Evolutionary conservation across 1,140 invertebrate species (phyloP).

Genomic region (Mesaphorura yosii): DNA sequence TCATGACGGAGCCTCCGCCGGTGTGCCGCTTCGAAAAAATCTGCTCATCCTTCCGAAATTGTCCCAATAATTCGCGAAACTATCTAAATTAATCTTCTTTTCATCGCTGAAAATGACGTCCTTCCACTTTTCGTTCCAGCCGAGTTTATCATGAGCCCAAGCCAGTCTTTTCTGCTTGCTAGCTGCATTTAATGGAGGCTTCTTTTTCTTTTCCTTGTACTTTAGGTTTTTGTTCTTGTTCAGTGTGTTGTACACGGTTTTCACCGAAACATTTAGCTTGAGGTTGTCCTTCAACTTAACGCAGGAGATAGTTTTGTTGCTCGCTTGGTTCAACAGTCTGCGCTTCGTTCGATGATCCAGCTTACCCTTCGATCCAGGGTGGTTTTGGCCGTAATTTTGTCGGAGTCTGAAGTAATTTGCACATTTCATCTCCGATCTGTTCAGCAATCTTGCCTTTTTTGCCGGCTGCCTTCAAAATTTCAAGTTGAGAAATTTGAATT

Average conservation of each 20-base stretch:
- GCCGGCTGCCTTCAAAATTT: not conserved
- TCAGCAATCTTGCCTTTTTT: no score
- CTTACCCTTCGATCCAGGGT: not conserved
- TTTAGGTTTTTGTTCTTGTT: not conserved
- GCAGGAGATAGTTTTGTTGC: not conserved
- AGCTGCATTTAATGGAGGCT: not conserved
- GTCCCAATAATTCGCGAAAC: slow-evolving; percentile 3
- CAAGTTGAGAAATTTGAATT: not conserved
- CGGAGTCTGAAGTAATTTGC: no score
- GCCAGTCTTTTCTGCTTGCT: not conserved
- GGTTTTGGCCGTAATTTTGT: not conserved
- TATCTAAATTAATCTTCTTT: slow-evolving; percentile 9
- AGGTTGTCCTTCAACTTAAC: not conserved
- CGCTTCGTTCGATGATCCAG: not conserved
- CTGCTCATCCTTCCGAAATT: not conserved
- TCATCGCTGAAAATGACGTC: slow-evolving; percentile 6
- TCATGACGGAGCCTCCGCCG: slow-evolving; percentile 13
- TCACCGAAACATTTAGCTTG: not conserved
- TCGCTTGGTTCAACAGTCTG: not conserved
- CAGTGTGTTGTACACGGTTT: not conserved
- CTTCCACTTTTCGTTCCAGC: not conserved
- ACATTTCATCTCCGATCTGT: no score
- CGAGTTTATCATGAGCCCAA: not conserved
- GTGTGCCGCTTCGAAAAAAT: slow-evolving; percentile 7
- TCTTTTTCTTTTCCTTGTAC: not conserved